Conservation (phyloP, 1,140 invertebrate genomes). For the Hylaeus anthracinus region DNA sequence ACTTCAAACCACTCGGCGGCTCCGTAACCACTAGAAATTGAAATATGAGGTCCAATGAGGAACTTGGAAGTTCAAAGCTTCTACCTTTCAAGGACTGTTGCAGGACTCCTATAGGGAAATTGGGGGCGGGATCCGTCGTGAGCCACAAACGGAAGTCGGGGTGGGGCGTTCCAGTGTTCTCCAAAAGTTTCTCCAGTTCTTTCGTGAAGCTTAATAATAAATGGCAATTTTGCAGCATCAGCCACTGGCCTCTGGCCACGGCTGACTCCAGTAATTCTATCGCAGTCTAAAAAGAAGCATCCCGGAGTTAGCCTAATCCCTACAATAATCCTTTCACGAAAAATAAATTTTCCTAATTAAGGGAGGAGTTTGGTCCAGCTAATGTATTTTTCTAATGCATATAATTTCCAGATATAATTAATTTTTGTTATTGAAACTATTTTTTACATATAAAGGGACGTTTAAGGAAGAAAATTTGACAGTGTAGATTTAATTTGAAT, state of each 20-base stretch:
- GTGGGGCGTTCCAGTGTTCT: constrained; percentile 89
- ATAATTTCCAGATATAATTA: too few relatives aligned
- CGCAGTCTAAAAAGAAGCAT: constrained; percentile 82
- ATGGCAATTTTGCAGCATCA: constrained; percentile 96
- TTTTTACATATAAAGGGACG: too few relatives aligned
- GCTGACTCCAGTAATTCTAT: constrained; percentile 87
- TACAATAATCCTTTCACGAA: too few relatives aligned
- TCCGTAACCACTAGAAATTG: constrained; percentile 89
- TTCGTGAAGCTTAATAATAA: constrained; percentile 89
- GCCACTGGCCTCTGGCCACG: constrained; percentile 90
- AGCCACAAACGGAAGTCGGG: constrained; percentile 96
- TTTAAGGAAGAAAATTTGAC: too few relatives aligned
- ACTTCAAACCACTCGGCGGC: constrained; percentile 93
- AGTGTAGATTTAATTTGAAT: too few relatives aligned
- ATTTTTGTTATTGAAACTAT: too few relatives aligned
- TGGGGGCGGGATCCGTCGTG: constrained; percentile 91
- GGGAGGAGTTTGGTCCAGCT: too few relatives aligned
- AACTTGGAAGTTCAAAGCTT: too few relatives aligned
- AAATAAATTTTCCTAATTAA: too few relatives aligned
- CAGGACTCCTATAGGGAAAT: constrained; percentile 93
- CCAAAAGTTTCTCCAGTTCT: constrained; percentile 90
- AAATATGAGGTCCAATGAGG: background rate
- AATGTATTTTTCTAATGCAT: too few relatives aligned
- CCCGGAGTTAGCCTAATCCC: too few relatives aligned
- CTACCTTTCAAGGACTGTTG: constrained; percentile 91